Evolutionary conservation across 2,797 vertebrate genomes (phyloP).

Genomic region (Xenopus petersii): DNA sequence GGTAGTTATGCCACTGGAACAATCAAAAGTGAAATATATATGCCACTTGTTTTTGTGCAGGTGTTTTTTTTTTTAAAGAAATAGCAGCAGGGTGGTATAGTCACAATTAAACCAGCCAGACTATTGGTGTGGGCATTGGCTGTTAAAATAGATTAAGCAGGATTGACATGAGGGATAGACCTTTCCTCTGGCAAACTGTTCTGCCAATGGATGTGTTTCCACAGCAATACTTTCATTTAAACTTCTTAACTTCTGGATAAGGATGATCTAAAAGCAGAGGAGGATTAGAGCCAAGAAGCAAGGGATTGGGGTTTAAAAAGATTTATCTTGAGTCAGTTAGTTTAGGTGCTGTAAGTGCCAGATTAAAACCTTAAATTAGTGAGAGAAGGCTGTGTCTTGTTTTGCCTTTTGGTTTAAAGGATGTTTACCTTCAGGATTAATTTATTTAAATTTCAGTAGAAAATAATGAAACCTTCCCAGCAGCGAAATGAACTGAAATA

Average conservation of each 20-base stretch:
- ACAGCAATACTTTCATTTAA: background rate
- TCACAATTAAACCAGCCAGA: too few relatives aligned
- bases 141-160: too few relatives aligned
- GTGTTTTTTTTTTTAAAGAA: too few relatives aligned
- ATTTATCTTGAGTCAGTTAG: background rate
- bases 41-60: too few relatives aligned
- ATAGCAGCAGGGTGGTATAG: too few relatives aligned
- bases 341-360: conserved; percentile 10
- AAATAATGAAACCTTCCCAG: background rate
- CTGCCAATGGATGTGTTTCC: background rate
- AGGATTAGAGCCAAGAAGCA: background rate
- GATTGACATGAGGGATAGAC: too few relatives aligned
- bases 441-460: background rate
- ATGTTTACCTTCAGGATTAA: conserved; percentile 9
- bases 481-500: background rate
- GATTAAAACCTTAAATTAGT: conserved; percentile 1
- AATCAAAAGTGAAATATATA: too few relatives aligned
- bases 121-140: too few relatives aligned
- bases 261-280: background rate
- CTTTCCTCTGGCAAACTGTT: too few relatives aligned
- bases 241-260: background rate
- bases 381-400: background rate
- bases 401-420: conserved; percentile 14
- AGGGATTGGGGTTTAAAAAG: background rate
- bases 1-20: too few relatives aligned